Percentiles rank a stretch among this genome's conserved stretches.
Evolutionary conservation across 1,140 invertebrate genomes (phyloP).

Genomic region (Phenacoccus solenopsis): DNA sequence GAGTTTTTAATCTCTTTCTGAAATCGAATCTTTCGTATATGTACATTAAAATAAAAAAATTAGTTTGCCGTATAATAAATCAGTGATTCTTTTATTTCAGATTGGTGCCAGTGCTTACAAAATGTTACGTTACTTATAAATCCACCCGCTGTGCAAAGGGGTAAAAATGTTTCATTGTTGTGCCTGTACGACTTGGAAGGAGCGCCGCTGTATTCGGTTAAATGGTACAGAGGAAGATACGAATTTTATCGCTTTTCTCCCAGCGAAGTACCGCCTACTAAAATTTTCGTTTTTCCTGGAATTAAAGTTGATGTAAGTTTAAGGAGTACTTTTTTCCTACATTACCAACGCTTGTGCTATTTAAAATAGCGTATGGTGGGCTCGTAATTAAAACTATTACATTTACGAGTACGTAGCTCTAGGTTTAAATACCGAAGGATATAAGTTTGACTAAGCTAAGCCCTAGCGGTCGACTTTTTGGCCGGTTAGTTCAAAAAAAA

Average conservation of each 20-base stretch:
- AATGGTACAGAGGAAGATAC: conserved; percentile 63
- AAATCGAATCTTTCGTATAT: too few relatives aligned
- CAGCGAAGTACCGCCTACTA: conserved; percentile 48
- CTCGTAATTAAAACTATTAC: too few relatives aligned
- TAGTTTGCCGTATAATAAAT: not conserved
- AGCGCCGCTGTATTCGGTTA: conserved; percentile 61
- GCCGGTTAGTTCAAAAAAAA: too few relatives aligned
- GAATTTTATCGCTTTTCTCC: conserved; percentile 70
- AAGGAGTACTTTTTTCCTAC: not conserved
- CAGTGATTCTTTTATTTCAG: conserved; percentile 9
- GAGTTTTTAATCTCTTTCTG: too few relatives aligned
- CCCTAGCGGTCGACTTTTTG: too few relatives aligned
- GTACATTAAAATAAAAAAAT: too few relatives aligned
- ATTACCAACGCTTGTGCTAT: too few relatives aligned
- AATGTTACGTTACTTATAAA: conserved; percentile 22
- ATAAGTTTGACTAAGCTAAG: too few relatives aligned
- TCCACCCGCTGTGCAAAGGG: conserved; percentile 54
- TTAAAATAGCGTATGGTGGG: too few relatives aligned
- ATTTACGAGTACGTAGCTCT: too few relatives aligned
- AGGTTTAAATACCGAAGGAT: too few relatives aligned
- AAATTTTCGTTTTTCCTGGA: conserved; percentile 49
- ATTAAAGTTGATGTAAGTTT: conserved; percentile 63
- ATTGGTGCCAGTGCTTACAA: conserved; percentile 6
- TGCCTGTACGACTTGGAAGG: conserved; percentile 69
- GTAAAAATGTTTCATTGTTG: conserved; percentile 53